phyloP scores from a whole-genome alignment of 2,113 vertebrate species.

The Cheilinus undulatus region DNA sequence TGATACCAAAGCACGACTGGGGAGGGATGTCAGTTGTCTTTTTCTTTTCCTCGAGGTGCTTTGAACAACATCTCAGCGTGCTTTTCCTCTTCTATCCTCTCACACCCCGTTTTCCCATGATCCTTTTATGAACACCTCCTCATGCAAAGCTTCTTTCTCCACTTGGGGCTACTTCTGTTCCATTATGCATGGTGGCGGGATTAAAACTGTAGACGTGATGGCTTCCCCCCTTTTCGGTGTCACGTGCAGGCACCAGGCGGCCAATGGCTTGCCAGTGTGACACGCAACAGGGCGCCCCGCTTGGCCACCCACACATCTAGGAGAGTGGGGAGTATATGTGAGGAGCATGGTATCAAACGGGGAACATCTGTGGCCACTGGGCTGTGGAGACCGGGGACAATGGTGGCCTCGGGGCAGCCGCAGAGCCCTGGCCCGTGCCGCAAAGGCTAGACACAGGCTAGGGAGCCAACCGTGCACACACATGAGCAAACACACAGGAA shows the following conservation, averaged over 20 bases:
- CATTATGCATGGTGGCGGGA: constrained; percentile 83
- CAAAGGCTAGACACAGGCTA: constrained; percentile 81
- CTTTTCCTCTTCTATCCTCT: constrained; percentile 55
- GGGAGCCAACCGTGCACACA: constrained; percentile 73
- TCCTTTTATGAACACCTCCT: constrained; percentile 78
- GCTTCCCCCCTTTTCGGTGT: constrained; percentile 67
- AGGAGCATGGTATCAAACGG: constrained; percentile 83
- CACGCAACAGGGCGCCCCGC: constrained; percentile 80
- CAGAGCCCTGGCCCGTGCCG: constrained; percentile 80
- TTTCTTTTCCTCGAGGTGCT: constrained; percentile 66
- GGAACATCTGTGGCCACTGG: constrained; percentile 88
- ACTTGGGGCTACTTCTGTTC: constrained; percentile 84
- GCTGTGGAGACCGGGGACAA: constrained; percentile 85
- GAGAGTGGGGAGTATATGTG: constrained; percentile 67
- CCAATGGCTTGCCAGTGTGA: constrained; percentile 74
- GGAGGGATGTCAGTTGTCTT: constrained; percentile 53
- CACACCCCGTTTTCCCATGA: constrained; percentile 61
- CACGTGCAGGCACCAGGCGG: constrained; percentile 67
- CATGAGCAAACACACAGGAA: constrained; percentile 36
- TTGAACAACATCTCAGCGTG: constrained; percentile 66
- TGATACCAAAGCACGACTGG: constrained; percentile 34
- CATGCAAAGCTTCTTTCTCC: constrained; percentile 72
- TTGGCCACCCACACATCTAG: constrained; percentile 83
- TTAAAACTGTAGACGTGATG: constrained; percentile 79
- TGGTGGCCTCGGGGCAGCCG: constrained; percentile 79